A percentile compares a stretch with the other conserved stretches of the same genome.
These are phyloP conservation scores for Cyphomyrmex costatus DNA, from an alignment of 1,140 invertebrate genomes.

Conservation along the genomic window DNA sequence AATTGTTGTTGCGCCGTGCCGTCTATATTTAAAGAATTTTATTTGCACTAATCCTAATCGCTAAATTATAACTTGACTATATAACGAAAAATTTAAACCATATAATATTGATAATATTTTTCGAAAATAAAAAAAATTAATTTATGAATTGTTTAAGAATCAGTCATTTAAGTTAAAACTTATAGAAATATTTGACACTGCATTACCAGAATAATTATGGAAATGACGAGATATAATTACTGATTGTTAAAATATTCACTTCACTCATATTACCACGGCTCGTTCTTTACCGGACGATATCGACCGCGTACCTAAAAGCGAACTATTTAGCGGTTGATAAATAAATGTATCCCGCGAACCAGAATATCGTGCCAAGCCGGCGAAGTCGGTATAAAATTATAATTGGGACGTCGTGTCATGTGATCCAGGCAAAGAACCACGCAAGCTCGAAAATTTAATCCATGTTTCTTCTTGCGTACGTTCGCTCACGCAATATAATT, in stretches of 20 bases:
- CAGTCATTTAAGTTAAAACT: neutral
- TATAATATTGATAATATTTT: neutral
- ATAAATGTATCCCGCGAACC: conserved; percentile 53
- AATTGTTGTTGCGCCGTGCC: neutral
- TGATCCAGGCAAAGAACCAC: conserved; percentile 35
- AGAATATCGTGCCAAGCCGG: conserved; percentile 56
- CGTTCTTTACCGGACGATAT: conserved; percentile 44
- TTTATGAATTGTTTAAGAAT: neutral
- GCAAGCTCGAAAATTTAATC: conserved; percentile 25
- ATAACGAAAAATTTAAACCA: neutral
- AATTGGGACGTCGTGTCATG: conserved; percentile 56
- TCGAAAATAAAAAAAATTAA: neutral
- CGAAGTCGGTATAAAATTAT: conserved; percentile 55
- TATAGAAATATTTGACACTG: neutral
- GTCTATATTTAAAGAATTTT: neutral
- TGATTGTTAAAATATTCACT: conserved; percentile 6
- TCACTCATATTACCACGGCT: neutral
- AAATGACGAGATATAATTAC: conserved; percentile 3
- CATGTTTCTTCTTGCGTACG: neutral
- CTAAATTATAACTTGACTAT: neutral
- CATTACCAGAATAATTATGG: conserved; percentile 2
- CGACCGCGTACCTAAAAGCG: conserved; percentile 53
- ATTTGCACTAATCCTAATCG: neutral
- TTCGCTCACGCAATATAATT: neutral
- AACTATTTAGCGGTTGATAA: conserved; percentile 63